A percentile compares a stretch with the other conserved stretches of the same genome.
Evolutionary conservation across 2,797 vertebrate genomes (phyloP).

Genomic region (Bradypodion ventrale): DNA sequence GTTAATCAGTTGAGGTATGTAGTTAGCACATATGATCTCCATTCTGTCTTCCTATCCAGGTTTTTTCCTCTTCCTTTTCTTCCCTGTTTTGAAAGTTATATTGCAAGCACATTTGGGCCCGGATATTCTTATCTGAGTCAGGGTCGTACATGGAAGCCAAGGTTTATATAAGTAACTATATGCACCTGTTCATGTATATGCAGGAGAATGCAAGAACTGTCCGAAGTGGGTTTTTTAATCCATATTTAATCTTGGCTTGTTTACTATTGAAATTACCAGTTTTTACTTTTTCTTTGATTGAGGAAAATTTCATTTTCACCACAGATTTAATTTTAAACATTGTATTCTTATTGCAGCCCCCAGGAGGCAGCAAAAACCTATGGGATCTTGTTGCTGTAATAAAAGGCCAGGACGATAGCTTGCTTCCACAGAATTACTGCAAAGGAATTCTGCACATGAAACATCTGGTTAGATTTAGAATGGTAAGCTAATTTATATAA

Average conservation of each 20-base stretch:
- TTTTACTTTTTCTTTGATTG: background rate
- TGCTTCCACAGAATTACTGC: constrained; percentile 90
- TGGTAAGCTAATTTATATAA: constrained; percentile 75
- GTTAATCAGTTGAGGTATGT: background rate
- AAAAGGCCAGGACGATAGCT: constrained; percentile 92
- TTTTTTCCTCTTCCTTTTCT: background rate
- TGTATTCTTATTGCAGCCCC: constrained; percentile 78
- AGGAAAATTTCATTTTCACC: background rate
- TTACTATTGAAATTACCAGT: background rate
- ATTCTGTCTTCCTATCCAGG: background rate
- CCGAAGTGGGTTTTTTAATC: background rate
- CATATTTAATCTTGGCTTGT: background rate
- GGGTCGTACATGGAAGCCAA: background rate
- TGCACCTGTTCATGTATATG: background rate
- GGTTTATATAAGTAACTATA: background rate
- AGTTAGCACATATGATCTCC: background rate
- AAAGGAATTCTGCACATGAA: constrained; percentile 97
- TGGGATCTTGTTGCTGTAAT: constrained; percentile 94
- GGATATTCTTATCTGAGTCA: background rate
- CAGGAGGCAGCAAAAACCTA: constrained; percentile 93
- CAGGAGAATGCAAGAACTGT: background rate
- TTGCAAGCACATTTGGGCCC: background rate
- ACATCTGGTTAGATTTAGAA: constrained; percentile 92
- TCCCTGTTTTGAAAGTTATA: background rate
- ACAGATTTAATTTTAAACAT: constrained; percentile 15